Percentiles rank a stretch among this genome's conserved stretches.
Evolutionary conservation across 2,797 vertebrate genomes (phyloP).

Genomic region (Chelonia mydas): DNA sequence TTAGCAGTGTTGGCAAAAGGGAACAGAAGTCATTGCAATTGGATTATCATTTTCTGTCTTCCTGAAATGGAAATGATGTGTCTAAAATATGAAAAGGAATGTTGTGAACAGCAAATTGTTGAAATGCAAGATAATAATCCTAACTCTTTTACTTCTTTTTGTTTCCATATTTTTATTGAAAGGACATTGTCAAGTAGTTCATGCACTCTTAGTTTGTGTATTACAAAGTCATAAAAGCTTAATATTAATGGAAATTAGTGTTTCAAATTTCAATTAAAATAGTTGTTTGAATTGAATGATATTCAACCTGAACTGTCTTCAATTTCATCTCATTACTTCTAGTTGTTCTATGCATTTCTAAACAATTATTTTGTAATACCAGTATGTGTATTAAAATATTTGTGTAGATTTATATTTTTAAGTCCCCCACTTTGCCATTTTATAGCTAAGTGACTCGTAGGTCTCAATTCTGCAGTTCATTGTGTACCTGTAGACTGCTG

Average conservation of each 20-base stretch:
- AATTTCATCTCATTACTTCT: background rate
- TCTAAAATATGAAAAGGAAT: too few species aligned
- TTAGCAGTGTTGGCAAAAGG: accelerated
- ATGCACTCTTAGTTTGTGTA: accelerated
- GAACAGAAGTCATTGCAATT: accelerated
- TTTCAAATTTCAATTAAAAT: background rate
- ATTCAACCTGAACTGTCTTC: background rate
- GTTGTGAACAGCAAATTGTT: too few species aligned
- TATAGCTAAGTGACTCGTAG: too few species aligned
- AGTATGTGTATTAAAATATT: background rate
- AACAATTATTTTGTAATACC: background rate
- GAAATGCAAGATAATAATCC: too few species aligned
- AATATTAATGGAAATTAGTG: background rate
- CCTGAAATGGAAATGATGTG: background rate
- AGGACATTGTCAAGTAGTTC: background rate
- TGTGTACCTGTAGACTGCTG: too few species aligned
- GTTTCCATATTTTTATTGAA: background rate
- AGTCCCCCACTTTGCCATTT: too few species aligned
- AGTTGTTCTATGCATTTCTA: background rate
- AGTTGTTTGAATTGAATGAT: background rate
- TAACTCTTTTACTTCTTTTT: too few species aligned
- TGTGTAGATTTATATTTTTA: background rate
- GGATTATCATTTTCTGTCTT: accelerated
- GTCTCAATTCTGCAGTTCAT: too few species aligned
- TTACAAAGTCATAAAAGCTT: background rate